A percentile compares a stretch with the other conserved stretches of the same genome.
Evolutionary conservation across 2,113 vertebrate species (phyloP).

Genomic region (Tychaedon coryphoeus): DNA sequence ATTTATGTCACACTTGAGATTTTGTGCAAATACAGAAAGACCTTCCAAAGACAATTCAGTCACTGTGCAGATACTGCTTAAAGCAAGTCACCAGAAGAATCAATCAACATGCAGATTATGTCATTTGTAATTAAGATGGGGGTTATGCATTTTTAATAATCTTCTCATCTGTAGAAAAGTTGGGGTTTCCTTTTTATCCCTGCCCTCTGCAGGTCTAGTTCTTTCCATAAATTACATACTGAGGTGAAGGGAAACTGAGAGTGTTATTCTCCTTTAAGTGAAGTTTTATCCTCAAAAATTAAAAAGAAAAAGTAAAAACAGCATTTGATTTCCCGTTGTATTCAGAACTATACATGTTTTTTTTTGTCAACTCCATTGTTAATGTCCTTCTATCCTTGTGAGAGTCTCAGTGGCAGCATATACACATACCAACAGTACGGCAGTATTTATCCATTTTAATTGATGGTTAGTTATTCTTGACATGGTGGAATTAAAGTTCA

Average conservation of each 20-base stretch:
- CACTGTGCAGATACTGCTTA: not conserved
- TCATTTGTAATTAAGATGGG: not conserved
- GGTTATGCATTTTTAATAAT: not conserved
- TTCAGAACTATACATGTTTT: not conserved
- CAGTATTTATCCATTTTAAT: not conserved
- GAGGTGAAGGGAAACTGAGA: not conserved
- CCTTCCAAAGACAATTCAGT: not conserved
- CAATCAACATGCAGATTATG: not conserved
- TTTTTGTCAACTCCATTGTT: not conserved
- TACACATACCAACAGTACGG: not conserved
- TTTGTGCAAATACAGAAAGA: constrained; percentile 3
- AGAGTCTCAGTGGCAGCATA: not conserved
- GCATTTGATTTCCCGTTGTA: not conserved
- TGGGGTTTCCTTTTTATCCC: not conserved
- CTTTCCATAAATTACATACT: not conserved
- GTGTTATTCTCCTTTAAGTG: not conserved
- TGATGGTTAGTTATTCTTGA: not conserved
- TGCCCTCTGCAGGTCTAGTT: not conserved
- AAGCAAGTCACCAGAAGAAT: not conserved
- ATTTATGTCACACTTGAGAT: not conserved
- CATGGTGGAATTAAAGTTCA: not conserved
- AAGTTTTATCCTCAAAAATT: not conserved
- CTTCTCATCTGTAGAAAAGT: not conserved
- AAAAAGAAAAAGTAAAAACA: not conserved
- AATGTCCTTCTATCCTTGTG: not conserved